Evolutionary conservation across 2,797 vertebrate species (phyloP).

Genomic region (Brotula barbata): DNA sequence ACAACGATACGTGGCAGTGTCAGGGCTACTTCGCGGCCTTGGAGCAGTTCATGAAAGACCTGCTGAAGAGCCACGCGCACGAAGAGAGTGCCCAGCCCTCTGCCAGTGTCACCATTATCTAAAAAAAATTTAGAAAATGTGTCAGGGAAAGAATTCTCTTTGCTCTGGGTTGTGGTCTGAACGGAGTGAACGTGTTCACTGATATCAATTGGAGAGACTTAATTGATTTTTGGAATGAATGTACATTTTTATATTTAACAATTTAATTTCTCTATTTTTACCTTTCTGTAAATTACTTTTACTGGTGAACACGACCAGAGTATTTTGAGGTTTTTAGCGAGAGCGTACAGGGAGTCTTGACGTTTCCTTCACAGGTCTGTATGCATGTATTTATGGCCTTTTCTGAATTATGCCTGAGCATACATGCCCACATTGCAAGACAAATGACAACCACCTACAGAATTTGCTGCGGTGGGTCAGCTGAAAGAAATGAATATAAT

Average conservation of each 20-base stretch:
- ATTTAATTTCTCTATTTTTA: constrained; percentile 53
- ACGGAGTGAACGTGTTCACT: constrained; percentile 53
- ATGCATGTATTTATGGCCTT: constrained; percentile 69
- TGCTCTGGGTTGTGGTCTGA: constrained; percentile 1
- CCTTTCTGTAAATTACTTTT: constrained; percentile 59
- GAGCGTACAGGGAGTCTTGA: constrained; percentile 65
- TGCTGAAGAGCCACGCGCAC: constrained; percentile 90
- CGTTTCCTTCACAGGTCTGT: constrained; percentile 41
- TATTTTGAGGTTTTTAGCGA: constrained; percentile 40
- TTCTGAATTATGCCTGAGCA: constrained; percentile 55
- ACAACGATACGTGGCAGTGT: constrained; percentile 99
- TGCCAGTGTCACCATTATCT: constrained; percentile 95
- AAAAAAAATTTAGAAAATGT: constrained; percentile 32
- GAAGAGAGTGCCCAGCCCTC: constrained; percentile 89
- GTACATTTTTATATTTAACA: constrained; percentile 74
- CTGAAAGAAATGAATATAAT: constrained; percentile 9
- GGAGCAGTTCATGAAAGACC: constrained; percentile 97
- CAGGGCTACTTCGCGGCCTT: constrained; percentile 96
- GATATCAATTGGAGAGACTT: constrained; percentile 18
- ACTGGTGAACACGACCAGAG: constrained; percentile 46
- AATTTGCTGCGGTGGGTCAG: constrained; percentile 7
- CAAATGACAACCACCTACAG: constrained; percentile 18
- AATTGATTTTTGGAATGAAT: constrained; percentile 74
- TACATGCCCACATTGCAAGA: constrained; percentile 43
- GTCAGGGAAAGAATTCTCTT: constrained; percentile 10